Conservation (phyloP, 2,113 vertebrate species). For the Axis porcinus region DNA sequence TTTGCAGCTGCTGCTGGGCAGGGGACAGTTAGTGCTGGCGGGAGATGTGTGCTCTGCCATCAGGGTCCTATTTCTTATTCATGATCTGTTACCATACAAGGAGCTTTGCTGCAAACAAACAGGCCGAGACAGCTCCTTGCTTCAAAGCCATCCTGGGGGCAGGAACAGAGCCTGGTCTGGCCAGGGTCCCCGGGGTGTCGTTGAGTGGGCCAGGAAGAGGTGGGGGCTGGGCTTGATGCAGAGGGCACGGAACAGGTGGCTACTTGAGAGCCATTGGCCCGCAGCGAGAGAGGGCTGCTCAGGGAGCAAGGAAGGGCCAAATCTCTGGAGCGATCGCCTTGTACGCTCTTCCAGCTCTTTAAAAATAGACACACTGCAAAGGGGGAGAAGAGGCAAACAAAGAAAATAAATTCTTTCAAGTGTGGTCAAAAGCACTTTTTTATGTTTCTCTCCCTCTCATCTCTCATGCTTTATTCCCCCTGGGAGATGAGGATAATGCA, state of each 20-base stretch:
- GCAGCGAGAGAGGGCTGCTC: not conserved
- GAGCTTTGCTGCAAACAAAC: not conserved
- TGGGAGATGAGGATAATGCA: not conserved
- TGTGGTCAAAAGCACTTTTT: not conserved
- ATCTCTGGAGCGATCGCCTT: not conserved
- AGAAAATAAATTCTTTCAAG: not conserved
- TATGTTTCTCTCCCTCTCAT: not conserved
- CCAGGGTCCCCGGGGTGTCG: not conserved
- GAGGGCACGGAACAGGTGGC: not conserved
- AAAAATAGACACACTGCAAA: not conserved
- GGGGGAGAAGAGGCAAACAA: not conserved
- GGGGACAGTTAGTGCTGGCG: not conserved
- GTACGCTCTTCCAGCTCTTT: fast-evolving
- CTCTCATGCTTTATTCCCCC: not conserved
- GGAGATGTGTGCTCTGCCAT: not conserved
- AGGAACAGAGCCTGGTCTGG: not conserved
- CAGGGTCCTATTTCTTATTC: not conserved
- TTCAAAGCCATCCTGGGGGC: slow-evolving; percentile 19
- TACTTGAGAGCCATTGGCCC: not conserved
- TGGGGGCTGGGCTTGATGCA: fast-evolving
- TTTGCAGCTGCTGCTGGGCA: not conserved
- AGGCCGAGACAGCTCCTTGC: not conserved
- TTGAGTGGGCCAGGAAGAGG: not conserved
- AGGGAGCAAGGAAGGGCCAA: not conserved
- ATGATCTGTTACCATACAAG: not conserved